Conservation (phyloP, 2,797 vertebrate genomes). For the Malacoctenus gilli region DNA sequence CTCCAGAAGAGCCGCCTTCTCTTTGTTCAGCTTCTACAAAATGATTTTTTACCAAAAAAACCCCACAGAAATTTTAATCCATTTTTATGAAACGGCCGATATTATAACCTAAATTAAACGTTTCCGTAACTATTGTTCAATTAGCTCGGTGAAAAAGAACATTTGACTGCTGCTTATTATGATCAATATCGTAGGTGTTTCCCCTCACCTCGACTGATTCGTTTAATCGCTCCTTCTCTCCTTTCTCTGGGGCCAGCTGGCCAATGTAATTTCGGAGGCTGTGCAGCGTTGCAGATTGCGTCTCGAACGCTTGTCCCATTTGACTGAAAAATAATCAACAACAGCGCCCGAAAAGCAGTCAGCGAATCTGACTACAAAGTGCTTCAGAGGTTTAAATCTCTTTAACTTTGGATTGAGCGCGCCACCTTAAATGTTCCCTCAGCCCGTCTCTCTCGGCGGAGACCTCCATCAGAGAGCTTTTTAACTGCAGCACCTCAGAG, state of each 20-base stretch:
- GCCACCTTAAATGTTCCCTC: slow-evolving; percentile 77
- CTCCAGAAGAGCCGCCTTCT: slow-evolving; percentile 80
- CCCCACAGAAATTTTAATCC: too few relatives aligned
- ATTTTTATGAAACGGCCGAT: too few relatives aligned
- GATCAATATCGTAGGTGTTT: slow-evolving; percentile 54
- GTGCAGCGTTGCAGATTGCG: slow-evolving; percentile 78
- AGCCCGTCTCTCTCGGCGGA: slow-evolving; percentile 74
- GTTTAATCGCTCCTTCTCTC: slow-evolving; percentile 73
- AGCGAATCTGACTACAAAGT: slow-evolving; percentile 31
- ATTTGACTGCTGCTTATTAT: slow-evolving; percentile 41
- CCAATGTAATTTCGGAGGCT: slow-evolving; percentile 84
- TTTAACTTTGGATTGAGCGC: slow-evolving; percentile 36
- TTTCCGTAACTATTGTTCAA: slow-evolving; percentile 9
- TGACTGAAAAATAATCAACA: slow-evolving; percentile 72
- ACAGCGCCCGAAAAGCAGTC: slow-evolving; percentile 12
- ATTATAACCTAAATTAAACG: too few relatives aligned
- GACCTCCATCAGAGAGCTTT: slow-evolving; percentile 61
- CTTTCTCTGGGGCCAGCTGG: slow-evolving; percentile 74
- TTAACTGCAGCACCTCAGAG: slow-evolving; percentile 71
- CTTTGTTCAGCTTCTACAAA: slow-evolving; percentile 83
- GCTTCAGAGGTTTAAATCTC: slow-evolving; percentile 24
- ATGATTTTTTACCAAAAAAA: slow-evolving; percentile 16
- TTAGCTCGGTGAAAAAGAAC: slow-evolving; percentile 18
- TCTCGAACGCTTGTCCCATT: slow-evolving; percentile 75
- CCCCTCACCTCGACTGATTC: slow-evolving; percentile 76